phyloP scores from a whole-genome alignment of 2,113 vertebrate genomes.

The Halichoerus grypus region DNA sequence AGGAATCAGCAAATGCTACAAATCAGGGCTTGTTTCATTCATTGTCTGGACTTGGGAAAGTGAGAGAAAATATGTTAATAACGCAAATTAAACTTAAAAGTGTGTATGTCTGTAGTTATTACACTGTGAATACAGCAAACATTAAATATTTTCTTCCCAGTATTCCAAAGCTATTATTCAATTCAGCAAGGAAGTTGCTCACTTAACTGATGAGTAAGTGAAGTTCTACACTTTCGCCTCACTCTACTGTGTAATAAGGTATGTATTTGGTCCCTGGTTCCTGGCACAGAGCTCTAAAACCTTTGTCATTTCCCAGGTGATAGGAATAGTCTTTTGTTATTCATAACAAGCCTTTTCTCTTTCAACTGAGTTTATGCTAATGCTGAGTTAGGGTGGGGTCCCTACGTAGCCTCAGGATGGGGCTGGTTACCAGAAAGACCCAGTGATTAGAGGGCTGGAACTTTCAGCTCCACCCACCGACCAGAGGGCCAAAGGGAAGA shows the following conservation, averaged over 20 bases:
- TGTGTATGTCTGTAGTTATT: neutral
- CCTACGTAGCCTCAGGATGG: neutral
- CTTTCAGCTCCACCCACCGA: neutral
- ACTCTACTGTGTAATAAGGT: neutral
- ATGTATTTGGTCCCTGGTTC: neutral
- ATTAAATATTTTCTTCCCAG: neutral
- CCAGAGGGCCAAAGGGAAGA: neutral
- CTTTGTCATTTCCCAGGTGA: neutral
- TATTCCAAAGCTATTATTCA: neutral
- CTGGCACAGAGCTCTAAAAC: neutral
- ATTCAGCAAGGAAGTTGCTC: neutral
- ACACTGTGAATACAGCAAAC: neutral
- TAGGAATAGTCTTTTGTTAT: neutral
- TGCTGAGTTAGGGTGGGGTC: no score
- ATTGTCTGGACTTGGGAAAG: neutral
- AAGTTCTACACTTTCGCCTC: neutral
- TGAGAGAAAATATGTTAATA: slow-evolving; percentile 11
- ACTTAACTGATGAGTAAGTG: neutral
- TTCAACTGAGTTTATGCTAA: neutral
- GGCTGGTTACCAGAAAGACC: neutral
- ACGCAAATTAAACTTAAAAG: neutral
- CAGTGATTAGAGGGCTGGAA: neutral
- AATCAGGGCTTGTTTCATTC: neutral
- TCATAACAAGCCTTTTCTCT: neutral
- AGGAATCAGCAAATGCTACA: slow-evolving; percentile 8